Evolutionary conservation across 1,140 invertebrate species (phyloP), one percentile per base, ranked within the genome.

Genomic region (Holcopasites calliopsidis): DNA sequence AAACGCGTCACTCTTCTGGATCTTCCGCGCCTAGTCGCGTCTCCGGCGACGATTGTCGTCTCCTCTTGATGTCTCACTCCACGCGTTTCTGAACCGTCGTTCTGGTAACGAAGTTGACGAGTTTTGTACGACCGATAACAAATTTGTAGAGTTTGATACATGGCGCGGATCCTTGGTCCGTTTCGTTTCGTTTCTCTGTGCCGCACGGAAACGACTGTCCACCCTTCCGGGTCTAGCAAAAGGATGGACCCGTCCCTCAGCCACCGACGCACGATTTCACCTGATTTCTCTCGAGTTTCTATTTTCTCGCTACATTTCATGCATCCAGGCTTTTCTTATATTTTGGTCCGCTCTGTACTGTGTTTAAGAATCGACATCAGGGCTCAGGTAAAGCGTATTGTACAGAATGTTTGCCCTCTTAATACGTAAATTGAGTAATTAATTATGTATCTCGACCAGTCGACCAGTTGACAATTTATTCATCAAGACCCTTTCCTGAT

Each of bases 11-110:
- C 77, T 85, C 77, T 65, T 65, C 64, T 83, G 49, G 66, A 44
- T 72, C 76, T 64, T 79, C 52, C 69, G 80, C 83, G 70, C 78
- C 61, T 73, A 81, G 60, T 64, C 47, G 58, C 71, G 55, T 79
- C 54, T 64, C 74, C 55, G 69, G 11, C 33, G 72, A 81, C 73
- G 76, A 86, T 76, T 83, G 82, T 83, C 75, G 58, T 47, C 49
- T 68, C 68, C 49, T 35, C 31, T 72, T 87, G 83, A 86, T 82
- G 86, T 86, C 86, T 88, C 77, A 86, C 80, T 87, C 64, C 76
- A 49, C 58, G 11, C 71, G 64, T 78, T 49, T 35, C 31, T 64
- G 69, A 38, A n/a, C 77, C 78, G 74, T 86, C 79, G 52, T 80
- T 81, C 50, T 49, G 54, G 16, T 35, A 26, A 55, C 76, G 77